Percentiles rank a stretch among this genome's conserved stretches.
These are phyloP conservation scores for Botrylloides violaceus DNA, from an alignment of 23 tunicate genomes.

Conservation along the genomic window DNA sequence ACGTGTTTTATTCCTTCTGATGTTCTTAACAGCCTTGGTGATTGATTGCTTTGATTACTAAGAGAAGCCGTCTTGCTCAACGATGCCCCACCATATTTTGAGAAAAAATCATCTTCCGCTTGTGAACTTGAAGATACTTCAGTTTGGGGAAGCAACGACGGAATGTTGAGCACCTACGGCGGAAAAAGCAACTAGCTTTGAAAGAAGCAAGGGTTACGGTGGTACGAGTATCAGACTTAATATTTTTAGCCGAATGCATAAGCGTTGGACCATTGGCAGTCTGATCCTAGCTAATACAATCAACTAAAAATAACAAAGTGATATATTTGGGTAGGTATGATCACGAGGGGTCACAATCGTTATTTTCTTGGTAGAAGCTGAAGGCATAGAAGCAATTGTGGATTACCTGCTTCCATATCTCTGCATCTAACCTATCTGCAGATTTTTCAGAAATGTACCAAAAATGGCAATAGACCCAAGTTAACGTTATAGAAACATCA, in stretches of 20 bases:
- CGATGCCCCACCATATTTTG: slow-evolving; percentile 61
- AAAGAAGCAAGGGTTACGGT: background rate
- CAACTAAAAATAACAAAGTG: no score
- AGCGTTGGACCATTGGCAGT: no score
- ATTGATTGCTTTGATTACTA: background rate
- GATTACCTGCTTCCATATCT: no score
- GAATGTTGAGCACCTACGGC: slow-evolving; percentile 50
- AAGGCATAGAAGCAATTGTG: no score
- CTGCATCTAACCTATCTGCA: no score
- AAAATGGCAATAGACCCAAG: no score
- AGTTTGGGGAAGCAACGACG: slow-evolving; percentile 13
- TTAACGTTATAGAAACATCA: no score
- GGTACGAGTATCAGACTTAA: background rate
- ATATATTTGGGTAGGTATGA: no score
- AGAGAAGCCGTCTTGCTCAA: slow-evolving; percentile 10
- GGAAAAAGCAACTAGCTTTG: background rate
- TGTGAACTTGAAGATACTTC: background rate
- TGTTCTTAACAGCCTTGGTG: background rate
- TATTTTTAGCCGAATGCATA: background rate
- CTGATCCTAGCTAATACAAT: no score
- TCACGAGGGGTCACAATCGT: no score
- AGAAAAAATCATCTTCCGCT: slow-evolving; percentile 73
- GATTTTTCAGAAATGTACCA: no score
- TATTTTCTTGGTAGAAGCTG: no score
- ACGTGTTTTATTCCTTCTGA: slow-evolving; percentile 41